Evolutionary conservation across 2,113 vertebrate genomes (phyloP).

Genomic region (Alethe diademata): DNA sequence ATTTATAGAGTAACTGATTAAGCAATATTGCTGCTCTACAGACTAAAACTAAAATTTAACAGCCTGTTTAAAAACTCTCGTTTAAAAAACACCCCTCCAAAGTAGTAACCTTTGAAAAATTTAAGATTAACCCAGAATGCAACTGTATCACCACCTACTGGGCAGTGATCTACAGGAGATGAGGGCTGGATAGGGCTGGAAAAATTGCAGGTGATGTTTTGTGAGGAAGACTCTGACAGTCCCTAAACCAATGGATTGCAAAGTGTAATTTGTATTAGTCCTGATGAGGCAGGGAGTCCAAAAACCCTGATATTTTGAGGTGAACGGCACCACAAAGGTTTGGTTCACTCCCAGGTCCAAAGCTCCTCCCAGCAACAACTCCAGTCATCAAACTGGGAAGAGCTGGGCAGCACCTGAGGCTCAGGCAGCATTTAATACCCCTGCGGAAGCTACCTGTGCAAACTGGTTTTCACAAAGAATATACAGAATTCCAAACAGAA

Average conservation of each 20-base stretch:
- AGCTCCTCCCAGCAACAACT: background rate
- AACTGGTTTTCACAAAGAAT: background rate
- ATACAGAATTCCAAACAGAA: background rate
- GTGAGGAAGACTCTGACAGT: background rate
- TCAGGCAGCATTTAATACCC: background rate
- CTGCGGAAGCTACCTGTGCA: background rate
- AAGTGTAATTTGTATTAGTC: background rate
- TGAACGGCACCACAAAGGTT: background rate
- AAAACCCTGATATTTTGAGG: background rate
- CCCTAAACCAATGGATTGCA: background rate
- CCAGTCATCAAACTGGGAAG: background rate
- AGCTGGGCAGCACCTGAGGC: background rate
- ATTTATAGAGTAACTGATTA: background rate
- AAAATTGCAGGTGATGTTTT: background rate
- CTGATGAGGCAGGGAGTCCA: background rate
- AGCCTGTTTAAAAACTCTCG: background rate
- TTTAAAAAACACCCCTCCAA: background rate
- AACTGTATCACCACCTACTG: background rate
- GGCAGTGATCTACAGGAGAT: background rate
- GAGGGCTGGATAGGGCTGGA: background rate
- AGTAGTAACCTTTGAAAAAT: background rate
- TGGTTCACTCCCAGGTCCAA: background rate
- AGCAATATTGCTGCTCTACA: background rate
- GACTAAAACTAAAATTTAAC: background rate
- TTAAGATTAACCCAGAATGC: background rate